Evolutionary conservation across 2,113 vertebrate species (phyloP).

Genomic region (Dasyurus viverrinus): DNA sequence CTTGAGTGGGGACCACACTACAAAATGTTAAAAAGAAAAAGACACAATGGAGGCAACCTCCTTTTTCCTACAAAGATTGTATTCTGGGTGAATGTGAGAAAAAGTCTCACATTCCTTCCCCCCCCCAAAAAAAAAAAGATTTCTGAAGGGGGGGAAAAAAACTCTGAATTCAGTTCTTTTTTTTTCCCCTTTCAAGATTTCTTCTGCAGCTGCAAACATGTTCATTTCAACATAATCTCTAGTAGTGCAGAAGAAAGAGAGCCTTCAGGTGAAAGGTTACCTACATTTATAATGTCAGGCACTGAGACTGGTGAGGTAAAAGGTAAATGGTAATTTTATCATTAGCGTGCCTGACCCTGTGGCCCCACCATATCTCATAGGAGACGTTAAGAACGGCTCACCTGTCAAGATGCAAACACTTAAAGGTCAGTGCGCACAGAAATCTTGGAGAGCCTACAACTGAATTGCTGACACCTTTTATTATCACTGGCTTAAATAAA

Average conservation of each 20-base stretch:
- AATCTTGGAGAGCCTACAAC: constrained; percentile 83
- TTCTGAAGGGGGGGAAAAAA: constrained; percentile 3
- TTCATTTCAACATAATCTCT: constrained; percentile 75
- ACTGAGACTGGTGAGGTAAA: constrained; percentile 81
- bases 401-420: constrained; percentile 84
- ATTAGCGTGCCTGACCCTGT: constrained; percentile 89
- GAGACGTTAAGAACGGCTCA: constrained; percentile 81
- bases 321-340: constrained; percentile 90
- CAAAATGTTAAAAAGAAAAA: constrained; percentile 35
- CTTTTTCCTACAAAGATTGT: background rate
- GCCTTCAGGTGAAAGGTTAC: constrained; percentile 87
- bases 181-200: constrained; percentile 36
- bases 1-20: background rate
- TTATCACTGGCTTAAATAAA: constrained; percentile 89
- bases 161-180: background rate
- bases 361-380: constrained; percentile 82
- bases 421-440: constrained; percentile 87
- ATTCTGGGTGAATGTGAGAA: constrained; percentile 1
- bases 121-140: background rate
- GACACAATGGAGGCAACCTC: background rate
- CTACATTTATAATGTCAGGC: constrained; percentile 88
- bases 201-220: constrained; percentile 67
- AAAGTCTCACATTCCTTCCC: too few relatives aligned
- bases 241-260: constrained; percentile 77
- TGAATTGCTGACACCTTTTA: constrained; percentile 89